Evolutionary conservation across 2,113 vertebrate genomes (phyloP).

Genomic region (Centropristis striata): DNA sequence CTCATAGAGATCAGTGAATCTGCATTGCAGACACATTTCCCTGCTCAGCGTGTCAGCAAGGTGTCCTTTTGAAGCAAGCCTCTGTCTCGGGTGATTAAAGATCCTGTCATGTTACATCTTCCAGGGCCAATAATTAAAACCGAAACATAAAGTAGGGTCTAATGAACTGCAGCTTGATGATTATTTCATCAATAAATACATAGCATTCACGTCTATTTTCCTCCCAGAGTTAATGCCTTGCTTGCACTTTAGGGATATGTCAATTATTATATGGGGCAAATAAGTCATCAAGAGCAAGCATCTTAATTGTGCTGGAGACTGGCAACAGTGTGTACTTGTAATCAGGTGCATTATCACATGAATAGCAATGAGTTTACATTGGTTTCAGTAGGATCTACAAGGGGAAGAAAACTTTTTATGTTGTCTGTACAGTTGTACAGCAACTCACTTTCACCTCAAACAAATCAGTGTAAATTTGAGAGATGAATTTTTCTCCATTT

Average conservation of each 20-base stretch:
- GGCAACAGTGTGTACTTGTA: slow-evolving; percentile 24
- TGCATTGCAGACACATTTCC: slow-evolving; percentile 77
- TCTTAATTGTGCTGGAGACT: slow-evolving; percentile 39
- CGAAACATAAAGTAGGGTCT: slow-evolving; percentile 82
- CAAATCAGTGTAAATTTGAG: background rate
- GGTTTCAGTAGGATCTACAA: background rate
- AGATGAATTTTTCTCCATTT: background rate
- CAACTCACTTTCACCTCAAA: background rate
- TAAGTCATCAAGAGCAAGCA: slow-evolving; percentile 55
- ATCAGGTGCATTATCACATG: slow-evolving; percentile 14
- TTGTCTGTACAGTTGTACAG: background rate
- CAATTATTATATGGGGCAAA: slow-evolving; percentile 55
- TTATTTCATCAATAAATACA: slow-evolving; percentile 83
- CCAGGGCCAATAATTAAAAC: slow-evolving; percentile 86
- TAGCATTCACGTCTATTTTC: slow-evolving; percentile 61
- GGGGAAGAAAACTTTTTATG: background rate
- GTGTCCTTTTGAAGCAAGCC: slow-evolving; percentile 81
- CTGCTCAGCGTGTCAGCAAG: slow-evolving; percentile 79
- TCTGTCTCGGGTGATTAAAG: slow-evolving; percentile 81
- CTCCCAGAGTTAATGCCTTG: slow-evolving; percentile 68
- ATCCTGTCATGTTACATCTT: slow-evolving; percentile 80
- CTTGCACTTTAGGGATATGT: slow-evolving; percentile 67
- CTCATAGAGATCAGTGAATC: slow-evolving; percentile 74
- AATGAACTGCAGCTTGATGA: slow-evolving; percentile 85
- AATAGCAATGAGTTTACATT: slow-evolving; percentile 9